These are phyloP conservation scores for Anguilla pacifica DNA, from an alignment of 2,797 vertebrate genomes.

Conservation along the genomic window DNA sequence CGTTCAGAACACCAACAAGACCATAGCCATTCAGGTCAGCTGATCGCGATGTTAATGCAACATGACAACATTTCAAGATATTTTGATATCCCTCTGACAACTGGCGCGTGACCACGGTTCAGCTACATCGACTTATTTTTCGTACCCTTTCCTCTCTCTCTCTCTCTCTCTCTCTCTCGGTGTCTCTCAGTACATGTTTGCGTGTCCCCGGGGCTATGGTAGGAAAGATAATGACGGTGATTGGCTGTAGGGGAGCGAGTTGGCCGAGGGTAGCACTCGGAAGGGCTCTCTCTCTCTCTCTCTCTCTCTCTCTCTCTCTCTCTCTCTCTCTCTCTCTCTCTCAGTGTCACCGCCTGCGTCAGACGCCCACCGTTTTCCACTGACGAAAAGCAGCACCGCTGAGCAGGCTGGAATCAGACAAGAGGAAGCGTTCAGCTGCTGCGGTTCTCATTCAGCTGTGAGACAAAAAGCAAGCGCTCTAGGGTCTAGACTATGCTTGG, in stretches of 20 bases:
- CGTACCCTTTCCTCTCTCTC: not conserved
- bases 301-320: constrained; percentile 49
- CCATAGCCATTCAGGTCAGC: not conserved
- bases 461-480: constrained; percentile 36
- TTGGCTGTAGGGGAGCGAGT: constrained; percentile 16
- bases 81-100: not conserved
- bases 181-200: constrained; percentile 3
- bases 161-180: not conserved
- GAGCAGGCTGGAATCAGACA: constrained; percentile 49
- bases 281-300: constrained; percentile 33
- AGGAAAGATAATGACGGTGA: constrained; percentile 5
- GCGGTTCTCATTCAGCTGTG: constrained; percentile 28
- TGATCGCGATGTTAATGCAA: not conserved
- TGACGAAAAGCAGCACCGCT: constrained; percentile 64
- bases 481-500: constrained; percentile 16
- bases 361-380: constrained; percentile 65
- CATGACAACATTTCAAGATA: not conserved
- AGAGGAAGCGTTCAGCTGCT: constrained; percentile 42
- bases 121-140: not conserved
- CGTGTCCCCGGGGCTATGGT: constrained; percentile 7
- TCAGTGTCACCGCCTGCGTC: constrained; percentile 73
- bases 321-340: constrained; percentile 49
- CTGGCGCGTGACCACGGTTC: not conserved
- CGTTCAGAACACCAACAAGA: not conserved
- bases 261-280: constrained; percentile 18